Evolutionary conservation across 2,888 invertebrate genomes (phyloP), one percentile per base, ranked within the genome.

Genomic region (Cephus rjabovi): DNA sequence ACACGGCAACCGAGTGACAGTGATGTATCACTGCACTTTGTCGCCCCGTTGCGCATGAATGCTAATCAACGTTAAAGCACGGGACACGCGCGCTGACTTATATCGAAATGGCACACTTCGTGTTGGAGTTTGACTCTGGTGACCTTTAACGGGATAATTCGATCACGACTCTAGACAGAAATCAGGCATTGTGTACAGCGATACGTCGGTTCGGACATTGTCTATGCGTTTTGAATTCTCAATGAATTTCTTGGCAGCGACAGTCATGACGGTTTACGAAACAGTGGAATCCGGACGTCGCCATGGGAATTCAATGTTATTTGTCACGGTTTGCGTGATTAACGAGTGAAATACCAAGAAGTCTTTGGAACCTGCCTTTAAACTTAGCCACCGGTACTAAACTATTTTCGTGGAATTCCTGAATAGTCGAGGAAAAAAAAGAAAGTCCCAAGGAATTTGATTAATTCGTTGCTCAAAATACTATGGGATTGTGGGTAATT

Each of bases 1-100:
- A 71, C 71, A 71, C 71, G 71, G 15, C 31, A 34, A 34, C 71
- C 71, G 77, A 75, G 78, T 80, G 81, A 82, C 83, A 83, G 79
- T 83, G 81, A 84, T 81, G 80, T 83, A 83, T 84, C 80, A 79
- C 77, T 82, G 82, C 81, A 83, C 83, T 83, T 83, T 83, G 82
- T 81, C 82, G 80, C 80, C 76, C 77, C 79, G 81, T 79, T 77
- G 79, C 79, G 80, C 81, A 80, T 76, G 80, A 76, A 80, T 81
- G 82, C 84, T 82, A 82, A 84, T 83, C 83, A 83, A 84, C 81
- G 81, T 82, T 83, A 78, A 81, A 81, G 78, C 81, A 79, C 80
- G 79, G 79, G 83, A 82, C 81, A 79, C 77, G 81, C 78, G 79
- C 79, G 79, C 81, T 81, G 81, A 83, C 82, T 81, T 81, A 82